Percentiles rank a stretch among this genome's conserved stretches.
Evolutionary conservation across 2,797 vertebrate genomes (phyloP).

Genomic region (Enteromius afrohamiltoni): DNA sequence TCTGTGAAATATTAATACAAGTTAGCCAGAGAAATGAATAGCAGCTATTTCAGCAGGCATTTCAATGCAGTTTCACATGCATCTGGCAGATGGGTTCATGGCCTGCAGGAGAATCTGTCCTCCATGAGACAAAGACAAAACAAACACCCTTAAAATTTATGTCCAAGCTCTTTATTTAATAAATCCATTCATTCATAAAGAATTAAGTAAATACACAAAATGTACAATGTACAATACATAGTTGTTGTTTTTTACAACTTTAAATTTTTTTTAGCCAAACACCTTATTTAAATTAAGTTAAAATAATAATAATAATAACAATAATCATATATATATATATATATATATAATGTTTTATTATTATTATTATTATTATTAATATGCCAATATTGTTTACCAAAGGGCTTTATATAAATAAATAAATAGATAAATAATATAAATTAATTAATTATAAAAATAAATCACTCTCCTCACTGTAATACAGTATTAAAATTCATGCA

Average conservation of each 20-base stretch:
- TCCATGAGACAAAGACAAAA: background rate
- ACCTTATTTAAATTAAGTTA: no score
- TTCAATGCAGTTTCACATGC: slow-evolving; percentile 11
- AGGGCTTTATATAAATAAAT: no score
- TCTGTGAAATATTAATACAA: slow-evolving; percentile 37
- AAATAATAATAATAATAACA: background rate
- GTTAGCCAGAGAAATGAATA: slow-evolving; percentile 28
- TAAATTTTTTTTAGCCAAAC: background rate
- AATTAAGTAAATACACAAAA: background rate
- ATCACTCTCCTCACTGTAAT: background rate
- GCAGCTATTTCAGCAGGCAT: background rate
- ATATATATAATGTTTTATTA: background rate
- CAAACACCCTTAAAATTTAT: background rate
- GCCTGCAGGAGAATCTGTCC: background rate
- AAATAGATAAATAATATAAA: no score
- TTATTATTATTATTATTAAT: no score
- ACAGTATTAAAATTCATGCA: background rate
- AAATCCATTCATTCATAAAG: background rate
- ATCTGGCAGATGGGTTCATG: slow-evolving; percentile 20
- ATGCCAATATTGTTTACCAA: no score
- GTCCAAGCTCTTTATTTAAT: background rate
- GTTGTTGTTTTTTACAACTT: background rate
- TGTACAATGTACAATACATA: background rate
- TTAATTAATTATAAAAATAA: no score
- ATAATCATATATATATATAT: no score